Base-by-base conservation (phyloP, 2,797 vertebrate genomes). In the Arnoldichthys spilopterus region DNA sequence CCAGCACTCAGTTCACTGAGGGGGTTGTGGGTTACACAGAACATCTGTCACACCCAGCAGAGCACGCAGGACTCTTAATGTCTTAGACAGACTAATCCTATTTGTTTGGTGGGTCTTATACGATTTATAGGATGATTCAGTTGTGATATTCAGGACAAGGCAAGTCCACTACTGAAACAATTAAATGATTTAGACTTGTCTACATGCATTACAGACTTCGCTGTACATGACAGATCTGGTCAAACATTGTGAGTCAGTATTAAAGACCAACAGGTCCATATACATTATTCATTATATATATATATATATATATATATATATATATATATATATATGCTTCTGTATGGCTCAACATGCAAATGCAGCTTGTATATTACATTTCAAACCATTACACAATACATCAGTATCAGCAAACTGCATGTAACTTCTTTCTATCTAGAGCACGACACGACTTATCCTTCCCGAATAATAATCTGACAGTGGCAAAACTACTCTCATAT, bases 11-110 rank as follows among this genome's bases (percentile, higher is more conserved):
- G 13, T 51, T 26, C 26, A 53, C 45, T n/a, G 6, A 5, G 12
- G 13, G 37, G n/a, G 6, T 22, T 3, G 12, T 64, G 47, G 69
- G 62, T 66, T 70, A 74, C 56, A 56, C 28, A 26, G 63, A 83
- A 83, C 83, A 85, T 81, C 77, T 85, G 86, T 80, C 80, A 82
- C 68, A 76, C 75, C 61, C 76, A 82, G 73, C 64, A 64, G 72
- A 73, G 40, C 64, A 30, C 40, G 58, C 72, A 66, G 74, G 59
- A 70, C 49, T 76, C 47, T 64, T 49, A 81, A 66, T 32, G 56
- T 82, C 62, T 73, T 71, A 68, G 47, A 75, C 49, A 53, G 22
- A 12, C 58, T 82, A 74, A 82, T 75, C 76, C 66, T 58, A 75
- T 78, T 66, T 72, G 22, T 82, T 75, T 70, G 18, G 18, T 40